phyloP scores from a whole-genome alignment of 2,888 invertebrate genomes.

The Parochlus steinenii region DNA sequence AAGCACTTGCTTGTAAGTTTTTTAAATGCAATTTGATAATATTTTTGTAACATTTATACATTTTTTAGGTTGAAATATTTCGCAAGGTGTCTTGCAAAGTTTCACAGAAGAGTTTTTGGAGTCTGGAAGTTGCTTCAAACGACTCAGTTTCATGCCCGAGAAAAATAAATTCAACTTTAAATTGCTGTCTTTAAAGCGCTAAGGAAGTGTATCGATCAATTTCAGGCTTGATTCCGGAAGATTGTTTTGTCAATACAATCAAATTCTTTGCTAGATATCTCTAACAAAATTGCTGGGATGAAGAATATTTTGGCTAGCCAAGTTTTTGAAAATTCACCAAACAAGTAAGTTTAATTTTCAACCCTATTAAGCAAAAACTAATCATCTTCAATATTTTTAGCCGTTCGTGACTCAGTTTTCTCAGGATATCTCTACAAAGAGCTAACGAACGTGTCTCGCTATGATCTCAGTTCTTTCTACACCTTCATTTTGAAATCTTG shows the following conservation, averaged over 20 bases:
- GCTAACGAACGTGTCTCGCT: constrained; percentile 22
- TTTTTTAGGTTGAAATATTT: constrained; percentile 35
- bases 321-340: constrained; percentile 21
- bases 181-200: constrained; percentile 31
- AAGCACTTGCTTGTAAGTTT: too few species aligned
- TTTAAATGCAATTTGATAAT: too few species aligned
- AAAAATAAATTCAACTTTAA: constrained; percentile 19
- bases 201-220: constrained; percentile 41
- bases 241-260: constrained; percentile 21
- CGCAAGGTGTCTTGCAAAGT: constrained; percentile 30
- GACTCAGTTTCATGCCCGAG: constrained; percentile 21
- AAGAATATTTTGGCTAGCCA: constrained; percentile 24
- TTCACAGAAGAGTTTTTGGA: constrained; percentile 25
- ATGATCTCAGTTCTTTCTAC: constrained; percentile 22
- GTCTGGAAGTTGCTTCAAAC: constrained; percentile 24
- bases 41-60: too few species aligned
- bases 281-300: constrained; percentile 19
- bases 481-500: constrained; percentile 24
- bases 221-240: constrained; percentile 39
- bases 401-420: constrained; percentile 20
- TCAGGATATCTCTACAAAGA: constrained; percentile 24
- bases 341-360: constrained; percentile 17
- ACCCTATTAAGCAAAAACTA: not conserved
- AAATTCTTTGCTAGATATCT: constrained; percentile 20
- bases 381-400: constrained; percentile 14